phyloP scores from a whole-genome alignment of 2,888 invertebrate genomes.

The Ecliptopera silaceata region DNA sequence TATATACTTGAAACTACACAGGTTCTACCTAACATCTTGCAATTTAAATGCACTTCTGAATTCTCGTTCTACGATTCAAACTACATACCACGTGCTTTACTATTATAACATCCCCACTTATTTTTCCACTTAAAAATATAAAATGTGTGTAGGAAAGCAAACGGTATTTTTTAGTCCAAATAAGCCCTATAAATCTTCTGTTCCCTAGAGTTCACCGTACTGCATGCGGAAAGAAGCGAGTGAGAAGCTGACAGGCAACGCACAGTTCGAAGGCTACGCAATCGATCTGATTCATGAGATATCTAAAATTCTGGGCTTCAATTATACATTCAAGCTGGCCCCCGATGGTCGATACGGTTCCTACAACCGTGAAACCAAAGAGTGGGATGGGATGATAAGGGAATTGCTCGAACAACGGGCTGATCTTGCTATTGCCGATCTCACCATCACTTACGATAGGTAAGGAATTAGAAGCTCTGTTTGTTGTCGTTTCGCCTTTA shows the following conservation, averaged over 20 bases:
- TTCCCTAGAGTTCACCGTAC: constrained; percentile 94
- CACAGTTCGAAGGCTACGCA: constrained; percentile 97
- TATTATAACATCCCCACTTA: too few relatives aligned
- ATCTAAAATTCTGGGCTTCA: constrained; percentile 92
- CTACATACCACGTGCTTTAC: not conserved
- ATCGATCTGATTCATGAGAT: constrained; percentile 97
- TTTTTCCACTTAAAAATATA: too few relatives aligned
- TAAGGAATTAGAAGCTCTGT: constrained; percentile 67
- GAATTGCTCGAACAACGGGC: constrained; percentile 95
- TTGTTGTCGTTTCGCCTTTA: not conserved
- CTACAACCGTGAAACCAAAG: constrained; percentile 90
- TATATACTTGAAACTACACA: constrained; percentile 14
- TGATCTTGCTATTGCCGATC: constrained; percentile 97
- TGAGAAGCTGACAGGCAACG: constrained; percentile 92
- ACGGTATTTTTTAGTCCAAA: constrained; percentile 28
- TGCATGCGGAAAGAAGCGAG: constrained; percentile 96
- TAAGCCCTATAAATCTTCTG: constrained; percentile 40
- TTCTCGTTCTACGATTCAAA: not conserved
- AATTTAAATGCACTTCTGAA: too few relatives aligned
- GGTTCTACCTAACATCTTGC: not conserved
- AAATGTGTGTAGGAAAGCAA: too few relatives aligned
- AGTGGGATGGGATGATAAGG: constrained; percentile 96
- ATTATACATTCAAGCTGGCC: constrained; percentile 93
- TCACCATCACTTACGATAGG: constrained; percentile 98
- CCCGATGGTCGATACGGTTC: constrained; percentile 94